phyloP scores from a whole-genome alignment of 2,113 vertebrate genomes.

The Protomyctophum bolini region DNA sequence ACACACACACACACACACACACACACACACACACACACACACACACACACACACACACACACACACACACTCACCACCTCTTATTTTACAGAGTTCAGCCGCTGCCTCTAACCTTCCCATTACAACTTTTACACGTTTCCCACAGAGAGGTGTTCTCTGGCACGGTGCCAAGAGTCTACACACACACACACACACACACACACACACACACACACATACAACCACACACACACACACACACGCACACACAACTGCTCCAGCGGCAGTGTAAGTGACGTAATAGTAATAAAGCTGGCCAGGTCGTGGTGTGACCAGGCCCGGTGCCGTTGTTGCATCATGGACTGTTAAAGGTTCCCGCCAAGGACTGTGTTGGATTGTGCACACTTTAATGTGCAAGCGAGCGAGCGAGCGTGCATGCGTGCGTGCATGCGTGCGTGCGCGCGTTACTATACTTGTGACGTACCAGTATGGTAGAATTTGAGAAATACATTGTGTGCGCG shows the following conservation, averaged over 20 bases:
- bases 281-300: slow-evolving; percentile 30
- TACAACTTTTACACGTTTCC: slow-evolving; percentile 58
- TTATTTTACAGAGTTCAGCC: slow-evolving; percentile 37
- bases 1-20: neutral
- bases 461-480: neutral
- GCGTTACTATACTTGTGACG: no score
- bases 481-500: neutral
- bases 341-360: slow-evolving; percentile 20
- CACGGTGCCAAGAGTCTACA: slow-evolving; percentile 22
- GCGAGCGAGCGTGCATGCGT: neutral
- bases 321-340: slow-evolving; percentile 61
- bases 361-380: slow-evolving; percentile 27
- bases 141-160: slow-evolving; percentile 56
- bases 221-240: neutral
- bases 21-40: neutral
- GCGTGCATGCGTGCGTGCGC: neutral
- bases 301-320: slow-evolving; percentile 34
- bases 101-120: slow-evolving; percentile 48
- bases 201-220: no score
- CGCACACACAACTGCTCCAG: slow-evolving; percentile 28
- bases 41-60: neutral
- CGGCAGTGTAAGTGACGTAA: neutral
- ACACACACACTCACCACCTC: neutral
- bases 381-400: neutral
- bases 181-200: slow-evolving; percentile 4